Evolutionary conservation across 2,888 invertebrate genomes (phyloP).

Genomic region (Scrobipalpa costella): DNA sequence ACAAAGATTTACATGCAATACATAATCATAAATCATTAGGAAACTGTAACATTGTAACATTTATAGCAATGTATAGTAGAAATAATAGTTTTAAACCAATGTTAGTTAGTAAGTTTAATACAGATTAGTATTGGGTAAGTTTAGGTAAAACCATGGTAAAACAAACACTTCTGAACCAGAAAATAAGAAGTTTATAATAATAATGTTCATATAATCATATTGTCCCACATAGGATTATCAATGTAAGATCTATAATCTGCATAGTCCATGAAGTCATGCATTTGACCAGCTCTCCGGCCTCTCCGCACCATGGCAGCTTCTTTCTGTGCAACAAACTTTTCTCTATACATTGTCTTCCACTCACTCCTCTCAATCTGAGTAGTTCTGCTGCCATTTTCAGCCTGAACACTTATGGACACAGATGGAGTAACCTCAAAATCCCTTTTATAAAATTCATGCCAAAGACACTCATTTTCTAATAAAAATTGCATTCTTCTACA

Average conservation of each 20-base stretch:
- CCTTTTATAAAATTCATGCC: constrained; percentile 63
- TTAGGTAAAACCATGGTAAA: no score
- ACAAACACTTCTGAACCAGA: no score
- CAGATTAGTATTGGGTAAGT: not conserved
- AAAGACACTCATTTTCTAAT: constrained; percentile 55
- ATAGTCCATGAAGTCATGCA: constrained; percentile 65
- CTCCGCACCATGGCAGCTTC: constrained; percentile 32
- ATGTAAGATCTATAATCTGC: constrained; percentile 63
- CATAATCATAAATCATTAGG: not conserved
- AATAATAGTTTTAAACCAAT: not conserved
- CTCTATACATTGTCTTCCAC: constrained; percentile 60
- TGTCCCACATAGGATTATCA: constrained; percentile 68
- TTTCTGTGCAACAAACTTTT: constrained; percentile 43
- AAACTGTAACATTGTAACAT: not conserved
- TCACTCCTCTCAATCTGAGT: constrained; percentile 38
- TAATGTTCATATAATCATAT: constrained; percentile 39
- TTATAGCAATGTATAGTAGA: not conserved
- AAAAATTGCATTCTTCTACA: constrained; percentile 55
- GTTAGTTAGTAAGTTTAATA: not conserved
- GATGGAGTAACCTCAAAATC: constrained; percentile 46
- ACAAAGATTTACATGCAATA: not conserved
- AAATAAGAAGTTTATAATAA: not conserved
- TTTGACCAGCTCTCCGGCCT: constrained; percentile 43
- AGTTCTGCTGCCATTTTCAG: constrained; percentile 27
- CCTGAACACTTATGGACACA: not conserved